Base-by-base conservation (phyloP, 2,797 vertebrate genomes). In the Allobates femoralis region DNA sequence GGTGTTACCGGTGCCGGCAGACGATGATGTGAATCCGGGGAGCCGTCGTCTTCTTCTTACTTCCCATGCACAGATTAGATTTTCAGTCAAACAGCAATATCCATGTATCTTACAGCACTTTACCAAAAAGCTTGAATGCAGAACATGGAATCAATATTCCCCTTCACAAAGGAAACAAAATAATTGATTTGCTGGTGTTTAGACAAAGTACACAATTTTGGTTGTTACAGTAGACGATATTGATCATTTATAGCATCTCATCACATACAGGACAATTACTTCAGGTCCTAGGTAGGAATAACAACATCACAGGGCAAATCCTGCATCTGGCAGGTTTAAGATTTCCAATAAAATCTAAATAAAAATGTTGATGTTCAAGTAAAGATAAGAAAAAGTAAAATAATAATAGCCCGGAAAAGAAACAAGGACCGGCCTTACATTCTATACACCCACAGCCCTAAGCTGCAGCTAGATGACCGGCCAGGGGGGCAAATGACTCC, bases 151-250 rank as follows among this genome's bases (percentile, higher is more conserved):
- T 84, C 82, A 56, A 84, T 84, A 76, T 32, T 60, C 69, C 69
- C n/a, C n/a, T 60, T 50, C 69, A 76, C 82, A 76, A 84, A 76
- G 55, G 82, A 60, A 76, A 76, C 32, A 50, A 84, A 84, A 84
- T 62, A 76, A 74, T 75, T 84, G 82, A 76, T 84, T 46, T 64
- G 69, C 82, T 64, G 37, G 37, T 60, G 50, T 76, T 84, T 74
- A 62, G 82, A 84, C 53, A 60, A 60, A 60, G 55, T 75, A 62
- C 16, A 62, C 82, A 64, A 34, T 84, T 69, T 76, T 46, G 41
- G 82, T 64, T 76, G 56, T 41, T 51, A 64, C 11, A 76, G 53
- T 30, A 46, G 69, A 26, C n/a, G 5, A 21, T 50, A 84, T 84
- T 46, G 71, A 84, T 84, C 46, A 76, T 76, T 76, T 16, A 28